A percentile compares a stretch with the other conserved stretches of the same genome.
Conservation (phyloP, 2,888 invertebrate species). For the Ceramica pisi region DNA sequence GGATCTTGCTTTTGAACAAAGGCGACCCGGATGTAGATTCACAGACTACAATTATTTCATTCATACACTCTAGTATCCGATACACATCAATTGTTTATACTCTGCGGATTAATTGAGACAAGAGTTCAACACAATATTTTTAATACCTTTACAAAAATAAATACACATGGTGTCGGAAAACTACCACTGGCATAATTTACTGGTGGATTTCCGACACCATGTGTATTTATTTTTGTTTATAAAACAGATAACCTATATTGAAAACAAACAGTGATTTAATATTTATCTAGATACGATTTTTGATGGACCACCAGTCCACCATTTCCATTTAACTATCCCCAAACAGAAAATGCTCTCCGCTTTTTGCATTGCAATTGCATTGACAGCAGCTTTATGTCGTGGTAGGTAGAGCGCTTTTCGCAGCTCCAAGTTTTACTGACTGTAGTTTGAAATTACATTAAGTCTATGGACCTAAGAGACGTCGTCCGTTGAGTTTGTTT, state of each 20-base stretch:
- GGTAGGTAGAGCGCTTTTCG: too few relatives aligned
- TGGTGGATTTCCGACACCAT: too few relatives aligned
- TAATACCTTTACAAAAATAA: conserved; percentile 38
- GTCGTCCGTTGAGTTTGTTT: too few relatives aligned
- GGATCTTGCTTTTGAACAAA: background rate
- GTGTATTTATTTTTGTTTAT: too few relatives aligned
- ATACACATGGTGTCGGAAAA: background rate
- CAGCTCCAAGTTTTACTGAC: too few relatives aligned
- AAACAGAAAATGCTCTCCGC: too few relatives aligned
- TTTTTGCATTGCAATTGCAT: too few relatives aligned
- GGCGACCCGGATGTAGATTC: background rate
- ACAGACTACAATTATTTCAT: conserved; percentile 11
- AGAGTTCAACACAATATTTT: conserved; percentile 47
- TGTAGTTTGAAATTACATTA: too few relatives aligned
- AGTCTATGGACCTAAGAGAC: too few relatives aligned
- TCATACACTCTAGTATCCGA: conserved; percentile 8
- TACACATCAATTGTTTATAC: conserved; percentile 40
- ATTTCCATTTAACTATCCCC: too few relatives aligned
- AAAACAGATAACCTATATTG: too few relatives aligned
- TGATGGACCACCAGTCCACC: background rate
- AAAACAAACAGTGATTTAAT: background rate
- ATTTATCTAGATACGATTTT: conserved; percentile 3
- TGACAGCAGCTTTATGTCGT: too few relatives aligned
- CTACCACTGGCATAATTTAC: background rate
- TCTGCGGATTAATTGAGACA: conserved; percentile 47